phyloP scores from a whole-genome alignment of 1,140 invertebrate genomes.

The Ceratina japonica region DNA sequence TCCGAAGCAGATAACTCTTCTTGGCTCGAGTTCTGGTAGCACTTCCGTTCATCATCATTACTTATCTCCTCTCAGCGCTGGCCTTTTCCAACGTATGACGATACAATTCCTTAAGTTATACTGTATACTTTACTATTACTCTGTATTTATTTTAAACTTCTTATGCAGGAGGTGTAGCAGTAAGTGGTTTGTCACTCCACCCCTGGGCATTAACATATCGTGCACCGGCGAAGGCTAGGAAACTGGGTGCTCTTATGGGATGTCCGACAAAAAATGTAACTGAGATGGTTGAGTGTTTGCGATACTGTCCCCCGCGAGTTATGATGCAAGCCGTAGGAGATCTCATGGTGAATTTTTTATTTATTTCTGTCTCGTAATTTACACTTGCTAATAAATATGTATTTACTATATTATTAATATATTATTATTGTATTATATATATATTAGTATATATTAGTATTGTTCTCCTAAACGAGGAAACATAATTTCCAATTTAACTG shows the following conservation, averaged over 20 bases:
- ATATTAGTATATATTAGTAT: no score
- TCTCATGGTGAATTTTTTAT: slow-evolving; percentile 79
- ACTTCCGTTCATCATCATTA: slow-evolving; percentile 83
- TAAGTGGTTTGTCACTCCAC: slow-evolving; percentile 87
- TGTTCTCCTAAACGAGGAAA: no score
- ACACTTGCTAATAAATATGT: no score
- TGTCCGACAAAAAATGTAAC: slow-evolving; percentile 81
- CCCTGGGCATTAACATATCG: slow-evolving; percentile 86
- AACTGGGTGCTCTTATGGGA: slow-evolving; percentile 84
- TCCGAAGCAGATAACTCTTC: slow-evolving; percentile 78
- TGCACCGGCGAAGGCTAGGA: slow-evolving; percentile 83
- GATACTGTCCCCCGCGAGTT: slow-evolving; percentile 81
- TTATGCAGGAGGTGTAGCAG: slow-evolving; percentile 83
- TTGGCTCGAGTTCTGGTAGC: slow-evolving; percentile 80
- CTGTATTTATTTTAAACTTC: not conserved
- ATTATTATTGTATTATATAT: no score
- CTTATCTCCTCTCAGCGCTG: slow-evolving; percentile 75
- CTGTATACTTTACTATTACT: not conserved
- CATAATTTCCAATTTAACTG: no score
- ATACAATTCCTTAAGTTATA: not conserved
- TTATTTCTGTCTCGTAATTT: not conserved
- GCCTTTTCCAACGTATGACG: slow-evolving; percentile 74
- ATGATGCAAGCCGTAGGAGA: slow-evolving; percentile 76
- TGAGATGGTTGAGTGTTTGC: slow-evolving; percentile 86
- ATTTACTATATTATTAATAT: no score